Evolutionary conservation across 2,888 invertebrate genomes (phyloP), one percentile per base, ranked within the genome.

Genomic region (Macrosiphum euphorbiae): DNA sequence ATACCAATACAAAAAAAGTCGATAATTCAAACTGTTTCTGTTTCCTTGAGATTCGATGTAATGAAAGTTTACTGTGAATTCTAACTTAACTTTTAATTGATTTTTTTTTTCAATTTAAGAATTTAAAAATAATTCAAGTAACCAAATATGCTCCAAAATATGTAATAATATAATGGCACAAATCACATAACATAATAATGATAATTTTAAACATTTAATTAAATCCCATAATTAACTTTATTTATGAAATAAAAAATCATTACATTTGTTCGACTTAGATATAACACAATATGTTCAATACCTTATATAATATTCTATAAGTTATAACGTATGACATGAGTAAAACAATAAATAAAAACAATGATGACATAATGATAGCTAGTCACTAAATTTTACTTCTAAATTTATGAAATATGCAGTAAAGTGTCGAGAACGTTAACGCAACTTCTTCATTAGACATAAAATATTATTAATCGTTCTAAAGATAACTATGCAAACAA

Each of bases 401-500:
- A 61, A 89, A 61, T 44, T 28, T 61, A 61, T 44, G 35, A 89
- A 89, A 89, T 89, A 58, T 58, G 58, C 28, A 44, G 10, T 88
- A 4, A 52, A 89, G 24, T 47, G 16, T 50, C 44, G 16, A 61
- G 44, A 89, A 89, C 5, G 44, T 61, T 89, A 61, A 61, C 44
- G 44, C 61, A 44, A 61, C 89, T 89, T 44, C 58, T 89, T 89
- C 26, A 28, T 61, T 89, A 89, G n/a, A 61, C 89, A 28, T 61
- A 44, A 89, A 58, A 58, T 89, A 61, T 89, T 61, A 89, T 87
- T 52, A 87, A 87, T 87, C 7, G 44, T 44, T n/a, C 16, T 20
- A n/a, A n/a, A 87, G 58, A 89, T 10, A 88, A 52, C n/a, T 88
- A 88, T 52, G 88, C 52, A 52, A 88, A 52, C 89, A 58, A 89